Percentiles rank a stretch among this genome's conserved stretches.
Conservation (phyloP, 2,888 invertebrate species). For the Nemoura dubitans region DNA sequence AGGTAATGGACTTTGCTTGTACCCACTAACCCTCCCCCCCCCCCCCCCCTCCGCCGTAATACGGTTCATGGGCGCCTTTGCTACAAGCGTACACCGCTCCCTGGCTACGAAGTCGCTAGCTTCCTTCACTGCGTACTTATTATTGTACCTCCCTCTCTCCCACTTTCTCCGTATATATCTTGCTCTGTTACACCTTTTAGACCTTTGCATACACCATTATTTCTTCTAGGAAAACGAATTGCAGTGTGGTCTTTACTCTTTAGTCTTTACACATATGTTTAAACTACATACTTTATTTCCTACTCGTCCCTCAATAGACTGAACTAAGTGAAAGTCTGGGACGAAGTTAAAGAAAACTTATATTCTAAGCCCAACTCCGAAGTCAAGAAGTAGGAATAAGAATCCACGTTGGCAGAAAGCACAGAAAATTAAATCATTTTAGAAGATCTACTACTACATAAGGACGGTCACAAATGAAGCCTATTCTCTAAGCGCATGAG, state of each 20-base stretch:
- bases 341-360: not conserved
- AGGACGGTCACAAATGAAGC: not conserved
- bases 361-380: not conserved
- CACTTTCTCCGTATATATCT: not conserved
- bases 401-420: not conserved
- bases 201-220: not conserved
- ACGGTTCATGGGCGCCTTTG: not conserved
- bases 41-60: too few species aligned
- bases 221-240: not conserved
- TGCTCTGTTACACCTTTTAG: not conserved
- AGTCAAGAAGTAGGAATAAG: not conserved
- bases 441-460: not conserved
- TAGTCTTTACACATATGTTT: not conserved
- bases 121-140: constrained; percentile 12
- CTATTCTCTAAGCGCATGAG: not conserved
- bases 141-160: not conserved
- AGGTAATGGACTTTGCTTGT: constrained; percentile 41
- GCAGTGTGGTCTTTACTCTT: too few species aligned
- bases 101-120: not conserved
- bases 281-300: not conserved
- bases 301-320: not conserved
- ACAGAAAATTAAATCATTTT: not conserved
- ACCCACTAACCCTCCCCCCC: not conserved
- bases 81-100: not conserved
- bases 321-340: not conserved